Evolutionary conservation across 1,140 invertebrate species (phyloP), one percentile per base, ranked within the genome.

Genomic region (Lithobius niger): DNA sequence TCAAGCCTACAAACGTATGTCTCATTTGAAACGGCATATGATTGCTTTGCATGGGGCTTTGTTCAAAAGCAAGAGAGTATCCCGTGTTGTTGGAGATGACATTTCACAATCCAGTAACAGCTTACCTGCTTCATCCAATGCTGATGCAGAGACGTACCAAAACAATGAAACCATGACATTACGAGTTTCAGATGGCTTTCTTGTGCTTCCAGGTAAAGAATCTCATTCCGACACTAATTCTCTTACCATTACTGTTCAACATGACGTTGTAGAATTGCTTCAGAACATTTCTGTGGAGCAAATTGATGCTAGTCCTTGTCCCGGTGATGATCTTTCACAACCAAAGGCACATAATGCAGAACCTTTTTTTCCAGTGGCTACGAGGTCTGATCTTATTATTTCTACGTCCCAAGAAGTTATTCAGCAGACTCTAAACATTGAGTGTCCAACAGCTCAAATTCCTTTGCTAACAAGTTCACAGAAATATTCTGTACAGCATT

Each of bases 21-120:
- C 68, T 28, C 70, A 71, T 55, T 55, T 71, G 31, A 65, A 69
- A 22, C 63, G 70, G 18, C 70, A 72, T 57, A 63, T 69, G 59
- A 59, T 60, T n/a, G 53, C 63, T 19, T 64, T 68, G 4, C 68
- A 70, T 22, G 52, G 27, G 3, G 26, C 21, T 6, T 3, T n/a
- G 27, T 52, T 52, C 40, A 52, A 52, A 40, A 52, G 51, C 21
- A 52, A 52, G 22, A 27, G 51, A 10, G 51, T 52, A 3, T 4
- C 4, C 16, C 13, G 31, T 15, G 40, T 52, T 27, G 6, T 47
- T 19, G n/a, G 31, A 10, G 31, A 36, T 36, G 31, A 36, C 10
- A 10, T 36, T 10, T 36, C 31, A 10, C n/a, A 10, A n/a, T 10
- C 31, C 31, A 36, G 31, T 36, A n/a, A 36, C 10, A 36, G n/a